phyloP scores from a whole-genome alignment of 2,888 invertebrate species.

The Caenorhabditis japonica region DNA sequence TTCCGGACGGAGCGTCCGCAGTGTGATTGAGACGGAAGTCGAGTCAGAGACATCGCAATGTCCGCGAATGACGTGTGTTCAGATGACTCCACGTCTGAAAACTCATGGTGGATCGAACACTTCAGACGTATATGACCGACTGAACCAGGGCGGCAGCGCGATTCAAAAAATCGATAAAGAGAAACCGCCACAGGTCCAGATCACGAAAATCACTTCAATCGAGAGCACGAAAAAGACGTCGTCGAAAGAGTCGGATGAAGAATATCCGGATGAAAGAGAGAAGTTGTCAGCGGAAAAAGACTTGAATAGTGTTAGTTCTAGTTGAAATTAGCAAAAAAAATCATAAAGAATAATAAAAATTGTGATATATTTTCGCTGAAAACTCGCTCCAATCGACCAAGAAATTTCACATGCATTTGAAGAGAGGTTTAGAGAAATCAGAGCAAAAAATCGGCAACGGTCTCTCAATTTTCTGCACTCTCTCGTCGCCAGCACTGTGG shows the following conservation, averaged over 20 bases:
- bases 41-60: slow-evolving; percentile 31
- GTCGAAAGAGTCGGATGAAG: slow-evolving; percentile 29
- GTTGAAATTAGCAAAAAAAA: no score
- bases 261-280: slow-evolving; percentile 29
- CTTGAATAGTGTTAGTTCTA: not conserved
- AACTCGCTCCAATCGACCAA: no score
- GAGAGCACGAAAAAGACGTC: not conserved
- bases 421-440: no score
- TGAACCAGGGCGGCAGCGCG: slow-evolving; percentile 21
- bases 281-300: slow-evolving; percentile 1
- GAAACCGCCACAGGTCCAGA: no score
- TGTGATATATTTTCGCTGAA: no score
- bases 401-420: no score
- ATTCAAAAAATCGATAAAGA: slow-evolving; percentile 10
- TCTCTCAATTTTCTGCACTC: no score
- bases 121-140: slow-evolving; percentile 42
- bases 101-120: slow-evolving; percentile 20
- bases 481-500: no score
- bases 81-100: slow-evolving; percentile 48
- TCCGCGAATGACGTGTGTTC: slow-evolving; percentile 40
- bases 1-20: slow-evolving; percentile 46
- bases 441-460: no score
- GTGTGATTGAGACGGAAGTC: slow-evolving; percentile 53
- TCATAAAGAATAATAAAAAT: no score
- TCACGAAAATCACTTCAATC: no score